Conservation (phyloP, 2,888 invertebrate species). For the Pristionchus arcanus region DNA sequence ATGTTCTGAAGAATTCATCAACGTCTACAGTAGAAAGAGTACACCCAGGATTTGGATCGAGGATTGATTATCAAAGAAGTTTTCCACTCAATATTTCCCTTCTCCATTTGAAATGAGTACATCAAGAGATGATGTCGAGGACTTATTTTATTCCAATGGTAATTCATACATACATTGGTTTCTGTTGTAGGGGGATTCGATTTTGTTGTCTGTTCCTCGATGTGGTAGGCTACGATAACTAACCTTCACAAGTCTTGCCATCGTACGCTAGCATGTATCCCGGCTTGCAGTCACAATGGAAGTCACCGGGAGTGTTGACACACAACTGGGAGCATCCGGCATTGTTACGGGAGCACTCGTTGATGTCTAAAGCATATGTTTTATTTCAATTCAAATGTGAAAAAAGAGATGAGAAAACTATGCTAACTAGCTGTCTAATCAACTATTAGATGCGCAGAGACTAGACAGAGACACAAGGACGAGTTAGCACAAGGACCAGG, state of each 20-base stretch:
- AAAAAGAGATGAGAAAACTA: too few species aligned
- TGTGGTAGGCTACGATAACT: neutral
- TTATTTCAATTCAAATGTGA: neutral
- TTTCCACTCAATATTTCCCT: too few species aligned
- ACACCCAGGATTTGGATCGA: too few species aligned
- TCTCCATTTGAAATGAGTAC: too few species aligned
- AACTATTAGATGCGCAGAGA: neutral
- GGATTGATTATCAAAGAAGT: too few species aligned
- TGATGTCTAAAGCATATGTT: slow-evolving; percentile 84
- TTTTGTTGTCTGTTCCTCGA: too few species aligned
- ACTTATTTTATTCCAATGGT: too few species aligned
- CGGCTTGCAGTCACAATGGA: slow-evolving; percentile 87
- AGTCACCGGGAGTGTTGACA: slow-evolving; percentile 88
- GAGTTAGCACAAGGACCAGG: neutral
- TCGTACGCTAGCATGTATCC: slow-evolving; percentile 83
- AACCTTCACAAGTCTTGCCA: slow-evolving; percentile 73
- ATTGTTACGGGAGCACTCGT: slow-evolving; percentile 89
- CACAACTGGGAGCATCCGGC: slow-evolving; percentile 91
- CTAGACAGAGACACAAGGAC: slow-evolving; percentile 12
- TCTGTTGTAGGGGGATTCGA: too few species aligned
- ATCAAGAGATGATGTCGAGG: too few species aligned
- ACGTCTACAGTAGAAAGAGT: too few species aligned
- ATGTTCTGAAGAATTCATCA: too few species aligned
- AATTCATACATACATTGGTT: too few species aligned
- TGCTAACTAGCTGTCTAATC: neutral